phyloP scores from a whole-genome alignment of 2,113 vertebrate genomes.

The Anarhynchus alexandrinus region DNA sequence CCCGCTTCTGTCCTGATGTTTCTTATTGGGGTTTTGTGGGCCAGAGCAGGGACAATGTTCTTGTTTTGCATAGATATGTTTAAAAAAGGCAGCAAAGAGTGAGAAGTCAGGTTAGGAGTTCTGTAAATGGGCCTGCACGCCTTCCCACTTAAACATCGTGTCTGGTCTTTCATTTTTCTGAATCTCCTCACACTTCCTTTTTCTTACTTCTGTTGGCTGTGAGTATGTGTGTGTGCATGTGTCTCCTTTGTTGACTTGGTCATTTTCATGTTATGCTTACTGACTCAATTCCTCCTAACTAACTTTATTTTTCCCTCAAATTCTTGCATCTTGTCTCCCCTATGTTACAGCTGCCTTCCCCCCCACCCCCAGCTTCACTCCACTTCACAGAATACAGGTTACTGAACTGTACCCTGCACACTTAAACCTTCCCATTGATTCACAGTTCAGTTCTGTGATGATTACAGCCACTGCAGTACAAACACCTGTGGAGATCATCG shows the following conservation, averaged over 20 bases:
- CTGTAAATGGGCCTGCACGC: background rate
- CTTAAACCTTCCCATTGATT: background rate
- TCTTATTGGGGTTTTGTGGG: background rate
- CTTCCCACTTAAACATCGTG: background rate
- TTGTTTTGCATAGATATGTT: background rate
- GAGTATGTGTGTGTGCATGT: fast-evolving
- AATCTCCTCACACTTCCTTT: background rate
- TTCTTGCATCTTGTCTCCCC: background rate
- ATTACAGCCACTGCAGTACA: background rate
- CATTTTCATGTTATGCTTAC: background rate
- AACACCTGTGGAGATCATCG: background rate
- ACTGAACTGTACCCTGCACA: background rate
- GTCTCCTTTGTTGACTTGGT: background rate
- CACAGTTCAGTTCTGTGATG: background rate
- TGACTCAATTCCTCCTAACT: background rate
- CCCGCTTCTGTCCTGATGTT: background rate
- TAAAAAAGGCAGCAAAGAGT: background rate
- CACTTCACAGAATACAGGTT: background rate
- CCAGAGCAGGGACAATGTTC: background rate
- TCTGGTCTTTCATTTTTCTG: background rate
- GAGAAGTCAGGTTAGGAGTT: background rate
- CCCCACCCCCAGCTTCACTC: background rate
- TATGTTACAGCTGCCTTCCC: background rate
- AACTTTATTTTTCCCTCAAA: background rate
- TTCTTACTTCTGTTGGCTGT: background rate